These are phyloP conservation scores for Meriones unguiculatus DNA, from an alignment of 2,113 vertebrate species.

Conservation along the genomic window DNA sequence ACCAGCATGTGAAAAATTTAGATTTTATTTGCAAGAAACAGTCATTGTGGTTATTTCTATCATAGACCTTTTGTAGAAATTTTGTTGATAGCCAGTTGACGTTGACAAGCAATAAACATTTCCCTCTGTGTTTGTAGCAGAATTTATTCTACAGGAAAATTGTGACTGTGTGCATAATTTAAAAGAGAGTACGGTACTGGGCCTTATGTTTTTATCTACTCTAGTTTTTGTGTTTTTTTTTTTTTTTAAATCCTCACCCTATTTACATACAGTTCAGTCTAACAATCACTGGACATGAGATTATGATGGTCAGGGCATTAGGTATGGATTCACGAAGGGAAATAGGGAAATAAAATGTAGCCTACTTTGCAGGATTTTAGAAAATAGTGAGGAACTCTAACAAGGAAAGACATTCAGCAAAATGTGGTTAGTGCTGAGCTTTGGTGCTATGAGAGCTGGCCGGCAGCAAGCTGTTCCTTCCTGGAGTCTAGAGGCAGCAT, in stretches of 20 bases:
- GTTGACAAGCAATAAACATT: not conserved
- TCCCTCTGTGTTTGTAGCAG: not conserved
- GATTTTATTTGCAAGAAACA: not conserved
- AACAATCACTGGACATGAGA: not conserved
- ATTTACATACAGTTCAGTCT: not conserved
- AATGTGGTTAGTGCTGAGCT: not conserved
- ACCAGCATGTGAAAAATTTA: not conserved
- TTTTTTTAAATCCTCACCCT: not conserved
- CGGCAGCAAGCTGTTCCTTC: not conserved
- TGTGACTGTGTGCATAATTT: not conserved
- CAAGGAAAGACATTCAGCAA: not conserved
- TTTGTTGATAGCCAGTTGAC: not conserved
- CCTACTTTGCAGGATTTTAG: not conserved
- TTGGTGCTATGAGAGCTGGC: not conserved
- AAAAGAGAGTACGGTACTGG: not conserved
- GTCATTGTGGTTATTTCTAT: not conserved
- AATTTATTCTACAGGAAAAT: slow-evolving; percentile 5
- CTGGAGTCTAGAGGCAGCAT: not conserved
- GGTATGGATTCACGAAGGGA: not conserved
- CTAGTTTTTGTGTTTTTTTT: not conserved
- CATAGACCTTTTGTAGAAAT: not conserved
- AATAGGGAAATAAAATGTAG: not conserved
- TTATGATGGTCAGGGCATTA: not conserved
- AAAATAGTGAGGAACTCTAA: not conserved
- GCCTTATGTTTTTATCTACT: not conserved